Evolutionary conservation across 2,797 vertebrate species (phyloP), one percentile per base, ranked within the genome.

Genomic region (Poecilia velifera): DNA sequence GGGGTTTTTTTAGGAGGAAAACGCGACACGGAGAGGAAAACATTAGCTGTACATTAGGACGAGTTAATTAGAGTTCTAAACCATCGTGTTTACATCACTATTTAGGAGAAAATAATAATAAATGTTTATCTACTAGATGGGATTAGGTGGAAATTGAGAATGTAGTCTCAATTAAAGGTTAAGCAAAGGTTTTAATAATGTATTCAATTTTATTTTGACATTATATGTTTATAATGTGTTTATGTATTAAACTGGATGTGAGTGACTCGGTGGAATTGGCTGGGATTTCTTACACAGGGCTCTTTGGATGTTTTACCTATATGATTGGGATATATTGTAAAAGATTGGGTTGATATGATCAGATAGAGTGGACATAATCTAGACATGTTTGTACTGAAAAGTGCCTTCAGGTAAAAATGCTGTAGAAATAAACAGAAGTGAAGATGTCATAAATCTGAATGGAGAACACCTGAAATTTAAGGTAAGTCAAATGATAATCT

Each of bases 1-100:
- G 73, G 46, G 13, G 3, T 16, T 16, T 53, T 53, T 53, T 84
- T 68, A 66, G 57, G n/a, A 62, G 36, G 76, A 81, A 82, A 80
- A 81, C 46, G 72, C 73, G 76, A 76, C 16, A 55, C n/a, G 49
- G 76, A 73, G 71, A 57, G 73, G n/a, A 81, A 84, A 82, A 83
- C 79, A 77, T 46, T 76, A 34, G 47, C 53, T 59, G 49, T 71
- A 25, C 57, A 57, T 77, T 45, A 57, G 45, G 78, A 83, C n/a
- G 77, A 68, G 57, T 28, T 47, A 36, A 78, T 66, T 9, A 0
- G 0, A 55, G 25, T 71, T 74, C 59, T 46, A 74, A 86, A 74
- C 25, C 28, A 57, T 70, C 1, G 0, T 25, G 46, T 53, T 73
- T 73, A 22, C 34, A 14, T n/a, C 10, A 34, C 49, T 53, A 66